Evolutionary conservation across 2,797 vertebrate species (phyloP), one percentile per base, ranked within the genome.

Genomic region (Melanotaenia parkinsoni): DNA sequence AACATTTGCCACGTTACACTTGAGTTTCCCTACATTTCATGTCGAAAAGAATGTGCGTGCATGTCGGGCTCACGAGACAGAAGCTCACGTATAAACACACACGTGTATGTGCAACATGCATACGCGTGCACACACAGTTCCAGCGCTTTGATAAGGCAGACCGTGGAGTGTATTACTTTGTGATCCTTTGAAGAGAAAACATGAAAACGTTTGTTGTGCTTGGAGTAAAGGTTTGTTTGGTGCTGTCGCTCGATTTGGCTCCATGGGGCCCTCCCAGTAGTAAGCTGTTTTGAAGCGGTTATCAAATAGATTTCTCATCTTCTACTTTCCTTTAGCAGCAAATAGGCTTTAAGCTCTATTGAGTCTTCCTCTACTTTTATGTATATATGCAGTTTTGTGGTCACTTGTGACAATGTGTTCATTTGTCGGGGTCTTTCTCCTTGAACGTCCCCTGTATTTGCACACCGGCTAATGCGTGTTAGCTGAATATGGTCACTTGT

Each of bases 101-200:
- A 50, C 13, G 3, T 33, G 47, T 22, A 18, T 8, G 50, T 51
- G 38, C 63, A 53, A 60, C 72, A 28, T 22, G 5, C 6, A 11
- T 26, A 1, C 20, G 24, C 40, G 16, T 35, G 37, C 66, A 63
- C 65, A 60, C 38, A 37, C 33, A n/a, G 51, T n/a, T 54, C 78
- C 43, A 18, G 66, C 72, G 60, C 84, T 85, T 86, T 86, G 78
- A 86, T 87, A 71, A 59, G 62, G 74, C 61, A 78, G 62, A 78
- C 68, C 82, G 70, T 35, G 65, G 54, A 76, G 70, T 62, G 75
- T 81, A 70, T 85, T 82, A 57, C 76, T 54, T 63, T 76, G 72
- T 74, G 76, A 84, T 84, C 67, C 83, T 84, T 89, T 85, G 84
- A 91, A 87, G 82, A 63, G 75, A 72, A 80, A 81, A 90, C 82